phyloP scores from a whole-genome alignment of 2,888 invertebrate genomes.

The Rutpela maculata region DNA sequence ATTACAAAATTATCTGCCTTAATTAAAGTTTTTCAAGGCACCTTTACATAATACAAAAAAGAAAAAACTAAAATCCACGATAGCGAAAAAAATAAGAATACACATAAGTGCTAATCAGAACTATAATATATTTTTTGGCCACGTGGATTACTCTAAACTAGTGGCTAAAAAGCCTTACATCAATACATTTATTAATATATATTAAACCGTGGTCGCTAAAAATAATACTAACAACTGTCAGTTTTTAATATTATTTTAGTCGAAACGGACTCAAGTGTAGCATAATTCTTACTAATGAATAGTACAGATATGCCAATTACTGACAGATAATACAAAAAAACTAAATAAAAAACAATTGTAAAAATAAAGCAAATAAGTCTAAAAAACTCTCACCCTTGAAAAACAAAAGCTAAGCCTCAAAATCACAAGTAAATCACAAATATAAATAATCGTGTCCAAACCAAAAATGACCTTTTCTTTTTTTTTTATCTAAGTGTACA shows the following conservation, averaged over 20 bases:
- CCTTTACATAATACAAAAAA: constrained; percentile 71
- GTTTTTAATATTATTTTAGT: constrained; percentile 9
- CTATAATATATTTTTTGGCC: constrained; percentile 69
- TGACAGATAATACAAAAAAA: constrained; percentile 15
- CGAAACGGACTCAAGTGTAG: constrained; percentile 53
- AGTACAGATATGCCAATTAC: constrained; percentile 65
- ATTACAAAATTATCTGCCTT: constrained; percentile 84
- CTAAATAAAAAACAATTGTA: constrained; percentile 18
- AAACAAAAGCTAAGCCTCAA: constrained; percentile 45
- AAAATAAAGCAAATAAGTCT: constrained; percentile 39
- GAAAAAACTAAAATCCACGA: constrained; percentile 64
- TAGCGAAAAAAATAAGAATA: constrained; percentile 56
- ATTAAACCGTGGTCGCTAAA: constrained; percentile 27
- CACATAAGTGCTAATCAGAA: constrained; percentile 59
- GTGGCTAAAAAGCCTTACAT: constrained; percentile 73
- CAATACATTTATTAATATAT: constrained; percentile 71
- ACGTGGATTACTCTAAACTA: constrained; percentile 72
- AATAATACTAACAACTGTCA: constrained; percentile 5
- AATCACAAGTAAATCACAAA: constrained; percentile 59
- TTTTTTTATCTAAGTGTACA: constrained; percentile 4
- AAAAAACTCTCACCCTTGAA: constrained; percentile 31
- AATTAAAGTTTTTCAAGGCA: constrained; percentile 77
- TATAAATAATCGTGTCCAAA: constrained; percentile 44
- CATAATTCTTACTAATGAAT: constrained; percentile 61
- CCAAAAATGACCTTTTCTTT: constrained; percentile 41